These are phyloP conservation scores for Drosophila miranda DNA, from an alignment of 1,140 invertebrate species.

Conservation along the genomic window DNA sequence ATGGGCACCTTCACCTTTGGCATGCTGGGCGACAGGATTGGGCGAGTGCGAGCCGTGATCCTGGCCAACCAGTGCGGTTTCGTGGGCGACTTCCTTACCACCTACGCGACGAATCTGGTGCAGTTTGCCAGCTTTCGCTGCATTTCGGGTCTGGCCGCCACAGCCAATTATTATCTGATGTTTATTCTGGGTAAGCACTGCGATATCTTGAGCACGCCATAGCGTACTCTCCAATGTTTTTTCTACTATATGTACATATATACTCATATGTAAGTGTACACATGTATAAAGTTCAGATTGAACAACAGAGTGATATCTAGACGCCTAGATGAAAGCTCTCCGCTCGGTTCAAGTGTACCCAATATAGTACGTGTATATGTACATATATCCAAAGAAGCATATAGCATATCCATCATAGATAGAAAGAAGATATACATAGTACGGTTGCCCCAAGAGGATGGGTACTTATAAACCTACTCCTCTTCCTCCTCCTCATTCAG, in stretches of 20 bases:
- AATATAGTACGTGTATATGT: too few relatives aligned
- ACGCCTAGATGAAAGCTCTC: too few relatives aligned
- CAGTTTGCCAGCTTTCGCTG: slow-evolving; percentile 83
- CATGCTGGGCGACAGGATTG: slow-evolving; percentile 84
- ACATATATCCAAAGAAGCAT: too few relatives aligned
- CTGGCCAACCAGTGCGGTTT: slow-evolving; percentile 83
- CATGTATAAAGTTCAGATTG: slow-evolving; percentile 1
- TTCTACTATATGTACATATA: too few relatives aligned
- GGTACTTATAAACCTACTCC: too few relatives aligned
- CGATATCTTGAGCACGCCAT: slow-evolving; percentile 34
- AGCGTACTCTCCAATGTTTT: neutral
- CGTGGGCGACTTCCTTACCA: slow-evolving; percentile 83
- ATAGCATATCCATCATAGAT: too few relatives aligned
- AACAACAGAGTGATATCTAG: slow-evolving; percentile 22
- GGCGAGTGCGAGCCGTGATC: slow-evolving; percentile 84
- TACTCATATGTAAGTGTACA: neutral
- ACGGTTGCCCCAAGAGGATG: too few relatives aligned
- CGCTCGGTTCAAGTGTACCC: too few relatives aligned
- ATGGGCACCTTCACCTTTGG: slow-evolving; percentile 84
- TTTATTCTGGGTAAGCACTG: slow-evolving; percentile 84
- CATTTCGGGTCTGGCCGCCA: slow-evolving; percentile 84
- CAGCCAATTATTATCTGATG: slow-evolving; percentile 85
- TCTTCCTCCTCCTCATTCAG: too few relatives aligned
- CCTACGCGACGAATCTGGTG: slow-evolving; percentile 81
- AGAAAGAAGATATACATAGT: too few relatives aligned